Conservation (phyloP, 2,888 invertebrate genomes). For the Pandemis corylana region DNA sequence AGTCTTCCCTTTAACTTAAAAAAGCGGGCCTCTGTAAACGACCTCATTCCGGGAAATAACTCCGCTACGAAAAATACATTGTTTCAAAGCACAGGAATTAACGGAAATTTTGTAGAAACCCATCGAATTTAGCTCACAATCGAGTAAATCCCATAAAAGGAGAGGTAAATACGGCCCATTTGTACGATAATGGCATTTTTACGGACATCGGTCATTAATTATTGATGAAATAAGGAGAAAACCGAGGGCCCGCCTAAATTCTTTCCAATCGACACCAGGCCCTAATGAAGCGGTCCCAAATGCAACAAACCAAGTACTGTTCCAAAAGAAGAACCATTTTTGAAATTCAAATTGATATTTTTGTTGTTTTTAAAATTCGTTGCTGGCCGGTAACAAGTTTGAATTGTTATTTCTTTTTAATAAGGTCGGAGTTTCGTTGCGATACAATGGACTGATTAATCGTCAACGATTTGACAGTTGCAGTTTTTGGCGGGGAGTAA, state of each 20-base stretch:
- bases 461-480: conserved; percentile 40
- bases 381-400: conserved; percentile 13
- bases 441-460: conserved; percentile 27
- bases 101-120: conserved; percentile 34
- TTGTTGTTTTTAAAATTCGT: conserved; percentile 34
- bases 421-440: not conserved
- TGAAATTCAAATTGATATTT: conserved; percentile 55
- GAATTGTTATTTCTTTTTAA: conserved; percentile 12
- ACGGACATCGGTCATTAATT: conserved; percentile 61
- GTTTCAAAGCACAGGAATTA: conserved; percentile 17
- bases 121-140: conserved; percentile 36
- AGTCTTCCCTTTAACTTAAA: not conserved
- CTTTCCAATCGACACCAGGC: conserved; percentile 67
- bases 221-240: conserved; percentile 65
- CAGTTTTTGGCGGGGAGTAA: conserved; percentile 31
- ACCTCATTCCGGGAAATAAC: conserved; percentile 23
- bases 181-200: conserved; percentile 49
- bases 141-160: conserved; percentile 39
- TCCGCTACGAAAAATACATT: conserved; percentile 20
- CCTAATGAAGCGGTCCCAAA: conserved; percentile 67
- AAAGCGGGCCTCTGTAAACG: not conserved
- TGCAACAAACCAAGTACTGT: conserved; percentile 59
- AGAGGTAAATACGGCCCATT: conserved; percentile 49
- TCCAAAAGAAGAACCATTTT: conserved; percentile 49
- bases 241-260: conserved; percentile 48